Percentiles rank a stretch among this genome's conserved stretches.
These are phyloP conservation scores for Lordiphosa fenestrarum DNA, from an alignment of 2,888 invertebrate species.

Conservation along the genomic window DNA sequence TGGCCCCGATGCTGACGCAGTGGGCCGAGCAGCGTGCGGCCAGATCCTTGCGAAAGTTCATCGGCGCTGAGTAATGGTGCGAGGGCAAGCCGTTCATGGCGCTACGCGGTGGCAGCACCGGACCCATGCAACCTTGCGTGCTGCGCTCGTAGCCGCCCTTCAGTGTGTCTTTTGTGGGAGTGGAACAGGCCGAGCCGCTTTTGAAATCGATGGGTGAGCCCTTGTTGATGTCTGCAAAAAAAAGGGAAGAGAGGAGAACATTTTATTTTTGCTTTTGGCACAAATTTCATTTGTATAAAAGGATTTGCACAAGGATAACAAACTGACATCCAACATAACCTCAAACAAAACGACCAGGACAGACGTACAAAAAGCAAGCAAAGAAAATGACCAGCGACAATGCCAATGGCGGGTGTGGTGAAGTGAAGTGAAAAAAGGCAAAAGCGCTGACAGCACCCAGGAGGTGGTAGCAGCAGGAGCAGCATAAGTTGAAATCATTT, in stretches of 20 bases:
- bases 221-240: constrained; percentile 90
- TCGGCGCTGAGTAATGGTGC: constrained; percentile 89
- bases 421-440: constrained; percentile 53
- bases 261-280: constrained; percentile 64
- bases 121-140: constrained; percentile 85
- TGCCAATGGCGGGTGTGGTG: constrained; percentile 46
- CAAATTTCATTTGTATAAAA: constrained; percentile 77
- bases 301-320: constrained; percentile 77
- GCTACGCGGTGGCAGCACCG: constrained; percentile 87
- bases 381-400: constrained; percentile 69
- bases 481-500: constrained; percentile 71
- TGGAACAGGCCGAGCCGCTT: constrained; percentile 91
- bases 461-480: constrained; percentile 22
- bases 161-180: constrained; percentile 88
- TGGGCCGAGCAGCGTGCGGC: constrained; percentile 95
- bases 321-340: constrained; percentile 77
- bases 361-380: constrained; percentile 44
- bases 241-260: background rate
- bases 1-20: constrained; percentile 93
- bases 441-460: constrained; percentile 38
- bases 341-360: constrained; percentile 53
- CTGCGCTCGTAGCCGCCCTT: constrained; percentile 82
- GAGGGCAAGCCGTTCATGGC: constrained; percentile 83
- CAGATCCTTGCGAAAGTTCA: constrained; percentile 93
- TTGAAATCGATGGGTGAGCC: constrained; percentile 94